These are phyloP conservation scores for Delichon dasypus DNA, from an alignment of 2,797 vertebrate genomes.

Conservation along the genomic window DNA sequence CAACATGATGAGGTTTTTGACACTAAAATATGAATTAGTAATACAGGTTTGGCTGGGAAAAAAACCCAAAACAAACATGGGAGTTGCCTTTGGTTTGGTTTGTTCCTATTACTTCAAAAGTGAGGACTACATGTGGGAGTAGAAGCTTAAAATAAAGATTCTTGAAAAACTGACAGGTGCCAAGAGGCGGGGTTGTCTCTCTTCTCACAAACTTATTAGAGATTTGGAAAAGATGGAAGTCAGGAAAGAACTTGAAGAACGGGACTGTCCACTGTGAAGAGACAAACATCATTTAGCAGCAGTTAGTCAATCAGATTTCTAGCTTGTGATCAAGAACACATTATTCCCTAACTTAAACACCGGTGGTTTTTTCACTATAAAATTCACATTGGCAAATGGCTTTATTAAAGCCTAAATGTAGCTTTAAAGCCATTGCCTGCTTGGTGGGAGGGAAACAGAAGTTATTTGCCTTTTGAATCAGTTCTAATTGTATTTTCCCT, in stretches of 20 bases:
- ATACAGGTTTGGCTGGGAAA: neutral
- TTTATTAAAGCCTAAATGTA: constrained; percentile 20
- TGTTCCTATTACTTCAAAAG: neutral
- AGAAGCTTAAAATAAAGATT: neutral
- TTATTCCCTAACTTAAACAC: neutral
- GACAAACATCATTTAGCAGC: neutral
- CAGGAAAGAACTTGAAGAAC: neutral
- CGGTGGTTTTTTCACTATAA: neutral
- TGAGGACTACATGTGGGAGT: neutral
- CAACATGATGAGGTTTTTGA: neutral
- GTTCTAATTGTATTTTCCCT: constrained; percentile 9
- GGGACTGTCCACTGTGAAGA: neutral
- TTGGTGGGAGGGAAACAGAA: neutral
- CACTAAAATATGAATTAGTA: neutral
- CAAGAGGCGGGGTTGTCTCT: neutral
- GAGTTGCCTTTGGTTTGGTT: neutral
- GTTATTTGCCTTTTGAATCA: constrained; percentile 28
- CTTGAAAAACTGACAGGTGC: neutral
- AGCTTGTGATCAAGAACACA: neutral
- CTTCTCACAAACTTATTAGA: neutral
- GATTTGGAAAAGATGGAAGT: neutral
- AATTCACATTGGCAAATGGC: neutral
- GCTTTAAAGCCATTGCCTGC: neutral
- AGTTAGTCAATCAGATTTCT: neutral
- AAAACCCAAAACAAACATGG: neutral